Base-by-base conservation (phyloP, 2,113 vertebrate genomes). In the Nansenia antarctica region DNA sequence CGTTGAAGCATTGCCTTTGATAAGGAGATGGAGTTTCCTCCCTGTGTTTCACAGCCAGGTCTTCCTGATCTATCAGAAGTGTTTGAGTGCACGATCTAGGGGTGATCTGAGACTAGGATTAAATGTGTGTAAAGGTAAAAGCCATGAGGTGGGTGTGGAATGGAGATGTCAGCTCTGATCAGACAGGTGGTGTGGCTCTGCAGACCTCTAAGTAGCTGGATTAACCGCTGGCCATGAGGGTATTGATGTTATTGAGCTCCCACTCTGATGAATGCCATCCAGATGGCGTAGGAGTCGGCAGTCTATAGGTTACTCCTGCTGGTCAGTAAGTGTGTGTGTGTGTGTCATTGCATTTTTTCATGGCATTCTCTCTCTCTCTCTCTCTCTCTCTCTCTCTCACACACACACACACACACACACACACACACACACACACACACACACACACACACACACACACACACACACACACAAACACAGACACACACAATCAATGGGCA, bases 211-310 rank as follows among this genome's bases (percentile, higher is more conserved):
- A 87, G 79, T 76, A 79, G 78, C 83, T 78, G 86, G 83, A 89
- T 88, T 89, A 89, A 85, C 77, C 80, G 67, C 74, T 70, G 81
- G 74, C 82, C 83, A 78, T 52, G 65, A 70, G 84, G 74, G 81
- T 77, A 85, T 88, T 78, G 86, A 90, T 84, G 83, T 78, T 82
- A 84, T 85, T 82, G 84, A 87, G 81, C 81, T 72, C 63, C 76
- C 78, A 72, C 52, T 35, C 79, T 84, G 82, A 89, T 84, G 80
- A 87, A 87, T 82, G 80, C 76, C 86, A 82, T 87, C 83, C 62
- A 2, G 72, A 73, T 76, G 81, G 80, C 60, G 76, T 59, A 35
- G 1, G 53, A 82, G 75, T 71, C 27, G 31, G 49, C 53, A 49
- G 45, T 22, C 45, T 20, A n/a, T 14, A 5, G 5, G 35, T 37